Evolutionary conservation across 2,113 vertebrate genomes (phyloP), one percentile per base, ranked within the genome.

Genomic region (Silurus asotus): DNA sequence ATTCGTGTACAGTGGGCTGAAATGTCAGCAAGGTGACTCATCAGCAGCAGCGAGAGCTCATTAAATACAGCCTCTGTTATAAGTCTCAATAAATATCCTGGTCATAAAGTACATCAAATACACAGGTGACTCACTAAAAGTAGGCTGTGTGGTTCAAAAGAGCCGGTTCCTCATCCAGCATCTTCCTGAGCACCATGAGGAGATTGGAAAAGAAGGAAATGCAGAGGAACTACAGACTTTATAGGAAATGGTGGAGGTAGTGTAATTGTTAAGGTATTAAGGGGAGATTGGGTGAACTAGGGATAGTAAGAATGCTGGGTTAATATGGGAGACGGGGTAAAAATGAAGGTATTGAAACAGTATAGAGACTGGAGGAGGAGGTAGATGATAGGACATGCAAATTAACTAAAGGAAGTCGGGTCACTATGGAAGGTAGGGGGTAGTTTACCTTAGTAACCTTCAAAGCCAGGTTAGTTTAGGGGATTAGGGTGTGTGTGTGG

Each of bases 11-110:
- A 53, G n/a, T 77, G 72, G n/a, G 59, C 53, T 58, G 77, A 72
- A 85, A 86, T 86, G 65, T 72, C 84, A 81, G 76, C 0, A 1
- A 20, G 53, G 76, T 81, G 84, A 80, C 48, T 85, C 84, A 72
- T 65, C 37, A 6, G 10, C 28, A 9, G 65, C 65, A 8, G 25
- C 48, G 69, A 49, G 76, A 28, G 28, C 77, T 72, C 84, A 72
- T 53, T 86, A 64, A 70, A 58, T 51, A 25, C 28, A 8, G 0
- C 48, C 74, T 45, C 51, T 48, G n/a, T n/a, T 79, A 15, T 45
- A 78, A 79, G 20, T 25, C 19, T 28, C 5, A 37, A 13, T 20
- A 79, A 78, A 58, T 58, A 58, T 58, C 56, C 55, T 11, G 55
- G 5, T 3, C 28, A 61, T 45, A 61, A 45, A 48, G 17, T 48